Evolutionary conservation across 1,140 invertebrate species (phyloP).

Genomic region (Drosophila guanche): DNA sequence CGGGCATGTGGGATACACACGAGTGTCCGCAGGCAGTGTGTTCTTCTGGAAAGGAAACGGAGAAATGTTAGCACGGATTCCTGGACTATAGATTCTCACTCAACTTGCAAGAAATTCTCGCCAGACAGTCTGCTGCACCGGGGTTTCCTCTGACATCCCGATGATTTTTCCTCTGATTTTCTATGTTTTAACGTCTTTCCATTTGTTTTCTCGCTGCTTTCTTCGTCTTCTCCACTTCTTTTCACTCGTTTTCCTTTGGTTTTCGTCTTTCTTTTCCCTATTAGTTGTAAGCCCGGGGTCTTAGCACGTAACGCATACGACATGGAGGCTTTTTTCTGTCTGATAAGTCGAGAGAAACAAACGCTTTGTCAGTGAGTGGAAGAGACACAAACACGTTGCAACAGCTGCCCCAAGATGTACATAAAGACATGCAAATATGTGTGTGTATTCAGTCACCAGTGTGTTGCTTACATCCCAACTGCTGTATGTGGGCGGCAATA

Average conservation of each 20-base stretch:
- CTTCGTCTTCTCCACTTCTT: too few relatives aligned
- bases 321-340: slow-evolving; percentile 13
- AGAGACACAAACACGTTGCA: slow-evolving; percentile 32
- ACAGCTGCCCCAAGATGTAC: slow-evolving; percentile 17
- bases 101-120: slow-evolving; percentile 14
- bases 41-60: background rate
- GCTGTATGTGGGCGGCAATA: slow-evolving; percentile 18
- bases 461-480: slow-evolving; percentile 18
- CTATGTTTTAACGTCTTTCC: background rate
- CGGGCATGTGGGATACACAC: background rate
- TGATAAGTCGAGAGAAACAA: slow-evolving; percentile 39
- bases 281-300: slow-evolving; percentile 8
- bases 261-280: too few relatives aligned
- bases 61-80: background rate
- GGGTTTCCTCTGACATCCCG: slow-evolving; percentile 3
- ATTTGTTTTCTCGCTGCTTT: slow-evolving; percentile 6
- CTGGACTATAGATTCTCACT: background rate
- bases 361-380: slow-evolving; percentile 25
- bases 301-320: slow-evolving; percentile 57
- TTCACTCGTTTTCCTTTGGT: too few relatives aligned
- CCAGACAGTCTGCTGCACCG: slow-evolving; percentile 4
- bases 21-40: background rate
- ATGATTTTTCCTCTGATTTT: slow-evolving; percentile 2
- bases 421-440: background rate
- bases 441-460: background rate